These are phyloP conservation scores for Platycheirus albimanus DNA, from an alignment of 2,888 invertebrate species.

Conservation along the genomic window DNA sequence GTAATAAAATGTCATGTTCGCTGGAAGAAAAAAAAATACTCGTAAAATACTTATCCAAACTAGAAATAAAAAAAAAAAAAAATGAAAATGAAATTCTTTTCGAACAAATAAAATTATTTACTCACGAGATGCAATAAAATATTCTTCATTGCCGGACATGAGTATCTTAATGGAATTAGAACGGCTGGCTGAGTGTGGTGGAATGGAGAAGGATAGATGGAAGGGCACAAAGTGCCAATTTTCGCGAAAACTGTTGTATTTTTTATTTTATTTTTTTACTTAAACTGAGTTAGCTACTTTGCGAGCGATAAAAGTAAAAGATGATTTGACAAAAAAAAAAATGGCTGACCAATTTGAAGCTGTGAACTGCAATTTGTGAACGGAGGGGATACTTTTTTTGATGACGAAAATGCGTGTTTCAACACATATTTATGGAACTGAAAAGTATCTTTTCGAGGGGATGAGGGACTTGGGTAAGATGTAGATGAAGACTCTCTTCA, in stretches of 20 bases:
- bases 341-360: conserved; percentile 17
- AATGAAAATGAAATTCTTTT: conserved; percentile 30
- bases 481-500: too few relatives aligned
- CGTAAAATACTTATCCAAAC: conserved; percentile 4
- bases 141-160: conserved; percentile 58
- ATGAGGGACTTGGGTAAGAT: too few relatives aligned
- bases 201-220: too few relatives aligned
- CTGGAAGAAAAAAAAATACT: not conserved
- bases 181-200: not conserved
- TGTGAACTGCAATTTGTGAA: not conserved
- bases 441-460: too few relatives aligned
- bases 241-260: conserved; percentile 9
- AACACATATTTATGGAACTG: too few relatives aligned
- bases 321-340: conserved; percentile 10
- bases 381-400: not conserved
- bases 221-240: conserved; percentile 8
- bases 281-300: too few relatives aligned
- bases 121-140: conserved; percentile 69
- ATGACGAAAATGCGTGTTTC: conserved; percentile 20
- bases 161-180: conserved; percentile 23
- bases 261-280: not conserved
- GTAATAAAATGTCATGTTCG: conserved; percentile 16
- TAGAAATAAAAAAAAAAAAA: too few relatives aligned
- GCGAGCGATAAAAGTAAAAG: too few relatives aligned
- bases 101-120: conserved; percentile 48